These are phyloP conservation scores for Harpagoxenus sublaevis DNA, from an alignment of 2,888 invertebrate species.

Conservation along the genomic window DNA sequence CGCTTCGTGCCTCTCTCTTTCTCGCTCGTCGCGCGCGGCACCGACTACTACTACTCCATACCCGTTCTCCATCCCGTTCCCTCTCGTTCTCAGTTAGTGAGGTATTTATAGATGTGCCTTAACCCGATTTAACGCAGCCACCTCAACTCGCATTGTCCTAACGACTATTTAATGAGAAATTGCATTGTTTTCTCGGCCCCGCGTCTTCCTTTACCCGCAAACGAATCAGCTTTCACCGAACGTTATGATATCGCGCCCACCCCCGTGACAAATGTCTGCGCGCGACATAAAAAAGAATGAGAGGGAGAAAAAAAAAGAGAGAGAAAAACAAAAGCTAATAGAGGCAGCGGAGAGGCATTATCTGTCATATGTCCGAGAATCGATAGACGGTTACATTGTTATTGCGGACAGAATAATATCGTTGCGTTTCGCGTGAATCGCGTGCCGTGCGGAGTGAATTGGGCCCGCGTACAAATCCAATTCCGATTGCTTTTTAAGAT, in stretches of 20 bases:
- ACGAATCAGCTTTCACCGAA: conserved; percentile 2
- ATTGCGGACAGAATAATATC: conserved; percentile 67
- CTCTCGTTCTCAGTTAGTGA: conserved; percentile 78
- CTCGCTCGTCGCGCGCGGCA: conserved; percentile 9
- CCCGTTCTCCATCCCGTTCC: conserved; percentile 61
- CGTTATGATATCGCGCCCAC: background rate
- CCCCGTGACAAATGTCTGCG: conserved; percentile 18
- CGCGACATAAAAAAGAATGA: conserved; percentile 8
- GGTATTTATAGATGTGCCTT: conserved; percentile 86
- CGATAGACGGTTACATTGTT: conserved; percentile 73
- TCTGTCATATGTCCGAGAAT: conserved; percentile 68
- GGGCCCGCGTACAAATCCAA: conserved; percentile 32
- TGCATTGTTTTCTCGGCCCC: conserved; percentile 58
- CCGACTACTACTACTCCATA: conserved; percentile 42
- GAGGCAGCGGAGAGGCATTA: conserved; percentile 47
- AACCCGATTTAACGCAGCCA: conserved; percentile 85
- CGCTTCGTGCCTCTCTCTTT: conserved; percentile 55
- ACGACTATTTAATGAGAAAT: conserved; percentile 75
- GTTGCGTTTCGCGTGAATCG: conserved; percentile 20
- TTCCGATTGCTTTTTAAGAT: conserved; percentile 30
- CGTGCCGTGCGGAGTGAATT: background rate
- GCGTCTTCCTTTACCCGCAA: background rate
- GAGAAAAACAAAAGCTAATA: conserved; percentile 7
- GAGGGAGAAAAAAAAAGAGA: background rate
- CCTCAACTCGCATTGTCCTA: conserved; percentile 77